Evolutionary conservation across 2,888 invertebrate species (phyloP), one percentile per base, ranked within the genome.

Genomic region (Neria commutata): DNA sequence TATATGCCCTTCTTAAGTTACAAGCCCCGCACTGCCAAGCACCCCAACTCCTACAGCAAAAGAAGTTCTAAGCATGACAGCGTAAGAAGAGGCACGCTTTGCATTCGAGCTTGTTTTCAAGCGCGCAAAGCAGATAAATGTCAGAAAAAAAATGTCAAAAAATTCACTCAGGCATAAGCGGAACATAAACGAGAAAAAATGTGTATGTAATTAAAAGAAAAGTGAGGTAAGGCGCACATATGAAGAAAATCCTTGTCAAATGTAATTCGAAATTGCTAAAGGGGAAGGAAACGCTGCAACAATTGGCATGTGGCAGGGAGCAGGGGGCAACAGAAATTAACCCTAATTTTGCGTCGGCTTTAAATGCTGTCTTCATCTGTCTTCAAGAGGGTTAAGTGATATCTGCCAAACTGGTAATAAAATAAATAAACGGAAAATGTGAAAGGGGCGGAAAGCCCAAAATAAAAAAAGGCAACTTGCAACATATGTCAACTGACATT

Each of bases 401-500:
- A 42, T 17, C 19, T n/a, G n/a, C 17, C 21, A 42, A 42, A 42
- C 21, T 17, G 42, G 21, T 42, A 14, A 42, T 42, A 42, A 42
- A 42, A 14, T 19, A 42, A 42, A 42, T 42, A 42, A 37, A 42
- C 21, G n/a, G n/a, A 42, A 42, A 42, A 37, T 37, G n/a, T n/a
- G n/a, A n/a, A 37, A n/a, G n/a, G 6, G 37, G 37, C 6, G 37
- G n/a, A 17, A 14, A 11, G 11, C 17, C 34, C 24, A 55, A 24
- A 54, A 16, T 2, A 47, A 29, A 23, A 17, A 57, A 47, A 52
- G 24, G n/a, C 26, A 24, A 25, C 48, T 23, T 16, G 33, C 21
- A 65, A 63, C 73, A 66, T 74, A 70, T 75, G 76, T 46, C 65
- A 70, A 71, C 66, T 69, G 69, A 67, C 73, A 61, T 74, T 73